These are phyloP conservation scores for Psettodes erumei DNA, from an alignment of 2,113 vertebrate genomes.

Conservation along the genomic window DNA sequence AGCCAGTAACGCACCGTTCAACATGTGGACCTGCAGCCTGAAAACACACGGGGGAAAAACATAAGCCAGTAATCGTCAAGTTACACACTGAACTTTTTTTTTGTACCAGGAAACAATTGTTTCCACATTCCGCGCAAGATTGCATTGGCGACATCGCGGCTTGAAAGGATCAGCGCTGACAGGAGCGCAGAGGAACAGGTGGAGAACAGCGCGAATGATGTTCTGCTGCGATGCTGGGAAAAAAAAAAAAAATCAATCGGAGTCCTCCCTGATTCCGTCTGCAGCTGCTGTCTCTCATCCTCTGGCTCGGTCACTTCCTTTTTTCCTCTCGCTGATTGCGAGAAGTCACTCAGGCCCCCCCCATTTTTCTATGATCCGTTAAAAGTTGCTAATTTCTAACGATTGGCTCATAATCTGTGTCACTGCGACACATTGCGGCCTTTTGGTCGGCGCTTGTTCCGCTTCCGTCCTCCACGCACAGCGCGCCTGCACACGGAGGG, in stretches of 20 bases:
- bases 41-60: constrained; percentile 34
- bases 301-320: constrained; percentile 1
- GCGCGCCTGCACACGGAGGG: constrained; percentile 20
- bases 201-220: constrained; percentile 13
- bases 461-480: constrained; percentile 2
- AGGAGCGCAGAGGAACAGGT: constrained; percentile 14
- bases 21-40: constrained; percentile 98
- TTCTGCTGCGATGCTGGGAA: background rate
- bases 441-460: background rate
- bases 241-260: constrained; percentile 31
- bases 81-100: too few relatives aligned
- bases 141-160: background rate
- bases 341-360: background rate
- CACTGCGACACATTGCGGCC: background rate
- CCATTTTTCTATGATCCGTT: too few relatives aligned
- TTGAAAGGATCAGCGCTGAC: constrained; percentile 6
- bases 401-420: background rate
- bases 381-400: too few relatives aligned
- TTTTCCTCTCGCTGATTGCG: background rate
- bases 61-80: background rate
- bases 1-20: constrained; percentile 95
- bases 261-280: constrained; percentile 35
- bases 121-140: background rate
- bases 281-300: constrained; percentile 24
- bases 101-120: background rate